Conservation (phyloP, 1,140 invertebrate genomes). For the Aphelenchoides besseyi region DNA sequence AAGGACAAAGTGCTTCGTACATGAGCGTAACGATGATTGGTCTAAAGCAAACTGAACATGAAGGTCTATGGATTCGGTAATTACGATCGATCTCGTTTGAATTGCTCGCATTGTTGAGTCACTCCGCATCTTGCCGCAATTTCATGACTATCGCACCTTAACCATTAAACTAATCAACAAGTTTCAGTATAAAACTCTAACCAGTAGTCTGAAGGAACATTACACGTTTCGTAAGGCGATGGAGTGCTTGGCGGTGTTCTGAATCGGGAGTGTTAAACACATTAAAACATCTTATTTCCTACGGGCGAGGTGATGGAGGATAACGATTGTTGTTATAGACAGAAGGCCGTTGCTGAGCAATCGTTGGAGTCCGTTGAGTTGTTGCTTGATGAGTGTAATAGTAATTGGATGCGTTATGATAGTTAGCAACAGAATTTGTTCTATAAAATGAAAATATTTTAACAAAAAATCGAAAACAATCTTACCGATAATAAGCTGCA, state of each 20-base stretch:
- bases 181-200: conserved; percentile 14
- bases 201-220: conserved; percentile 58
- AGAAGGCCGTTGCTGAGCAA: neutral
- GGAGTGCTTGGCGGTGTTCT: neutral
- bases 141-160: conserved; percentile 56
- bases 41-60: neutral
- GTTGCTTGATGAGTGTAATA: neutral
- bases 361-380: neutral
- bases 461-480: no score
- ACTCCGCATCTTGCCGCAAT: conserved; percentile 57
- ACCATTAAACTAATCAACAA: neutral
- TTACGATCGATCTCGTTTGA: conserved; percentile 30
- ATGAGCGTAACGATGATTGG: conserved; percentile 60
- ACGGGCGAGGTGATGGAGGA: neutral
- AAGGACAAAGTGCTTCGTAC: conserved; percentile 61
- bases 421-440: no score
- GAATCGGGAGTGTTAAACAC: neutral
- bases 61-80: neutral
- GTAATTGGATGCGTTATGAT: neutral
- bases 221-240: conserved; percentile 25
- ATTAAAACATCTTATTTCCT: neutral
- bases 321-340: neutral
- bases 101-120: conserved; percentile 49
- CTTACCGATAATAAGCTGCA: neutral
- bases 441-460: no score